phyloP scores from a whole-genome alignment of 2,113 vertebrate genomes.

The Puffinus mauretanicus region DNA sequence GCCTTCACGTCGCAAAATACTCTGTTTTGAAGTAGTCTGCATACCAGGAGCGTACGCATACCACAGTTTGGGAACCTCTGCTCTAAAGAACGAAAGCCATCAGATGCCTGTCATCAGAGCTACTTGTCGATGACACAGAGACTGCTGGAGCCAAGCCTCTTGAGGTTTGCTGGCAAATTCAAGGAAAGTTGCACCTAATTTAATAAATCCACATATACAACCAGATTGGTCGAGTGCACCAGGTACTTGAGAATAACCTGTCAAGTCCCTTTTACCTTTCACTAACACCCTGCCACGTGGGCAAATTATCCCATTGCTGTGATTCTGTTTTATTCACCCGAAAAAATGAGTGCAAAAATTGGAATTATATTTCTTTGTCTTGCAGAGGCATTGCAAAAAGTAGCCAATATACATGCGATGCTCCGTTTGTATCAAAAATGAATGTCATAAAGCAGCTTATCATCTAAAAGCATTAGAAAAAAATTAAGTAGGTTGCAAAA shows the following conservation, averaged over 20 bases:
- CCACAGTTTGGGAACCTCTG: not conserved
- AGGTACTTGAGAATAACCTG: not conserved
- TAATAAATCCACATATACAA: not conserved
- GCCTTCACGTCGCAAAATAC: accelerated
- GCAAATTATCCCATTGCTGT: not conserved
- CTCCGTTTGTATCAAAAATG: not conserved
- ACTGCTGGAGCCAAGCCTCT: not conserved
- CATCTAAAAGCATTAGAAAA: not conserved
- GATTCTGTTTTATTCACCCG: not conserved
- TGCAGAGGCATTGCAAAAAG: not conserved
- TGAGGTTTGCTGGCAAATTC: not conserved
- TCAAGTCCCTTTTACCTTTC: not conserved
- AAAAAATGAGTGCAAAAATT: not conserved
- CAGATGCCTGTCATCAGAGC: not conserved
- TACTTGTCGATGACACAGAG: not conserved
- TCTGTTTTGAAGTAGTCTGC: not conserved
- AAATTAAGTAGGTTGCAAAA: not conserved
- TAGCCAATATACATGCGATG: not conserved
- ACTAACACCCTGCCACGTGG: not conserved
- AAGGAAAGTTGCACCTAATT: not conserved
- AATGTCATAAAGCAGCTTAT: not conserved
- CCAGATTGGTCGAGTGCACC: not conserved
- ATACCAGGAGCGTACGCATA: accelerated
- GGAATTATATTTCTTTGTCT: not conserved
- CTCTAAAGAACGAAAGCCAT: not conserved